Conservation (phyloP, 1,140 invertebrate species). For the Subanguina moxae region DNA sequence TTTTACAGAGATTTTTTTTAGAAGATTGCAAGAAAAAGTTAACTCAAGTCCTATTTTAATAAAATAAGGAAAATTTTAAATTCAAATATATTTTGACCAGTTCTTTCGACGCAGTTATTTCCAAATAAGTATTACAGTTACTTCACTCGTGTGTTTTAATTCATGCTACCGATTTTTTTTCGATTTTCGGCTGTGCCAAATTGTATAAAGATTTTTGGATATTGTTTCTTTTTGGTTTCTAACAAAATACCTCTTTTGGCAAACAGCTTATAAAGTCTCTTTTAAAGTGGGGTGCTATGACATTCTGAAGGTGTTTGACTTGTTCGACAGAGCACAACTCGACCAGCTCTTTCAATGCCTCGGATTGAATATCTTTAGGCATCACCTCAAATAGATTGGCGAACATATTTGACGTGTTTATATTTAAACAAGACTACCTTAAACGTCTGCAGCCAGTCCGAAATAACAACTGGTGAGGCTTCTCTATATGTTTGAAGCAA, state of each 20-base stretch:
- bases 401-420: background rate
- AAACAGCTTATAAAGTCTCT: constrained; percentile 91
- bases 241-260: constrained; percentile 74
- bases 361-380: constrained; percentile 16
- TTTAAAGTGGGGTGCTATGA: constrained; percentile 95
- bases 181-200: too few relatives aligned
- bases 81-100: too few relatives aligned
- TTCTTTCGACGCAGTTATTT: too few relatives aligned
- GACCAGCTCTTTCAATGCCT: constrained; percentile 32
- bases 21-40: too few relatives aligned
- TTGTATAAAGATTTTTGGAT: constrained; percentile 20
- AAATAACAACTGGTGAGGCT: constrained; percentile 6
- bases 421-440: background rate
- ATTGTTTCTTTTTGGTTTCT: background rate
- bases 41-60: too few relatives aligned
- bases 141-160: too few relatives aligned
- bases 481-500: background rate
- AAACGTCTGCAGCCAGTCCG: constrained; percentile 25
- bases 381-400: constrained; percentile 11
- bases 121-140: too few relatives aligned
- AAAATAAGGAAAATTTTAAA: too few relatives aligned
- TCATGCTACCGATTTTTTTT: too few relatives aligned
- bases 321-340: constrained; percentile 22
- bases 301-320: constrained; percentile 67
- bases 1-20: too few relatives aligned